These are phyloP conservation scores for Amyelois transitella DNA, from an alignment of 1,140 invertebrate genomes.

Conservation along the genomic window DNA sequence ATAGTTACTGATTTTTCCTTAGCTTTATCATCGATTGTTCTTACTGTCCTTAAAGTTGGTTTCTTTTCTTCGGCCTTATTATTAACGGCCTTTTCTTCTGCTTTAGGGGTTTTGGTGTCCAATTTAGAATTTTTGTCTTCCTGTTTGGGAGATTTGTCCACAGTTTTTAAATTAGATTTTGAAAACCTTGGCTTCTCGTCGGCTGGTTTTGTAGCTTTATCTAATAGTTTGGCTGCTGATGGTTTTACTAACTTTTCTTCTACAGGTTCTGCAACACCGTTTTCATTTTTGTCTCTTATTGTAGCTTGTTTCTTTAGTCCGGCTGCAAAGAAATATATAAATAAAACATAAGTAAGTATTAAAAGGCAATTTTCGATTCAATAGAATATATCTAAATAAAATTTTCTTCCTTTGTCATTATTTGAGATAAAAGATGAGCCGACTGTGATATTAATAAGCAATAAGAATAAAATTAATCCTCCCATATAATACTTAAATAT, in stretches of 20 bases:
- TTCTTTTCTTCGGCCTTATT: constrained; percentile 50
- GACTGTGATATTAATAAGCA: no score
- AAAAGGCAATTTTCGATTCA: no score
- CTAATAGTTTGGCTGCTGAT: constrained; percentile 49
- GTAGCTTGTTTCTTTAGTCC: constrained; percentile 60
- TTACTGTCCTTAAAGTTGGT: constrained; percentile 47
- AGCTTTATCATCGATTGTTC: constrained; percentile 56
- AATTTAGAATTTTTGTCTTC: constrained; percentile 43
- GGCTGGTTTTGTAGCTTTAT: constrained; percentile 37
- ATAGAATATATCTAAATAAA: no score
- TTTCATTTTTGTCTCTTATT: constrained; percentile 42
- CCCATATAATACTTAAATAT: no score
- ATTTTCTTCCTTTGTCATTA: no score
- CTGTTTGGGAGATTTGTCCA: constrained; percentile 32
- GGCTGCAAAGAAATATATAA: constrained; percentile 37
- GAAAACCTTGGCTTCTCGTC: constrained; percentile 55
- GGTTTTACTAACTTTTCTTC: constrained; percentile 63
- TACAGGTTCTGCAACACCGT: constrained; percentile 41
- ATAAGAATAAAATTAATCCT: no score
- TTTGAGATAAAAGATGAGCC: no score
- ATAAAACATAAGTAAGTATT: not conserved
- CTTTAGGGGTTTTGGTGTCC: constrained; percentile 36
- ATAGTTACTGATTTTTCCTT: constrained; percentile 62
- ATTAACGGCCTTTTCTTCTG: constrained; percentile 11
- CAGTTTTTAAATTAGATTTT: constrained; percentile 49